Percentiles rank a stretch among this genome's conserved stretches.
Evolutionary conservation across 2,797 vertebrate species (phyloP).

Genomic region (Carapus acus): DNA sequence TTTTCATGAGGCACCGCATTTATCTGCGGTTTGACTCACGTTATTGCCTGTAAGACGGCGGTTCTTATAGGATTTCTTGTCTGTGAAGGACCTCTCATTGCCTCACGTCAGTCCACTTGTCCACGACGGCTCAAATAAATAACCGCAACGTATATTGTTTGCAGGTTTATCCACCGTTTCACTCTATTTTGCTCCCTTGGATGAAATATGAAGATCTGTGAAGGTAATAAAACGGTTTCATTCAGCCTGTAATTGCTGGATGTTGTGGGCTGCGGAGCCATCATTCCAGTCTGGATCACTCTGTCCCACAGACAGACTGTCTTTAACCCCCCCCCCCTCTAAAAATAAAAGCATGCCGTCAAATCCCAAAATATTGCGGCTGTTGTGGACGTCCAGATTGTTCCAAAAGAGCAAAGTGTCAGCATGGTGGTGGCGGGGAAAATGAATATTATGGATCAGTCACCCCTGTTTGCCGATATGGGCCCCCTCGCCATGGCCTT

Average conservation of each 20-base stretch:
- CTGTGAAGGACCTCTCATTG: not conserved
- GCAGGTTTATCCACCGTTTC: no score
- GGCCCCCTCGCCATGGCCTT: slow-evolving; percentile 15
- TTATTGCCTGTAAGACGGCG: slow-evolving; percentile 2
- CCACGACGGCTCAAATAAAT: no score
- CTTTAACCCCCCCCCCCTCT: not conserved
- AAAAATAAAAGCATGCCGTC: slow-evolving; percentile 2
- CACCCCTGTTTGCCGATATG: slow-evolving; percentile 18
- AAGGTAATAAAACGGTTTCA: no score
- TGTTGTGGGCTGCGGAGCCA: slow-evolving; percentile 4
- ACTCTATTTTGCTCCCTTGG: no score
- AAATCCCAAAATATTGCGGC: not conserved
- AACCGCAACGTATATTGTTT: no score
- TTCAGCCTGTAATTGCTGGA: not conserved
- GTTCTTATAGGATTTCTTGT: not conserved
- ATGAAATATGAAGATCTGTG: no score
- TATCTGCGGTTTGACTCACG: slow-evolving; percentile 4
- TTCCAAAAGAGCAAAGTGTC: not conserved
- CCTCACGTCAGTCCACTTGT: not conserved
- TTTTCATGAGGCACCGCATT: slow-evolving; percentile 1
- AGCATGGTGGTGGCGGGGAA: slow-evolving; percentile 2
- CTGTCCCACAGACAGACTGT: not conserved
- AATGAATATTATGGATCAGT: slow-evolving; percentile 21
- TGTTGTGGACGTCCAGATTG: not conserved
- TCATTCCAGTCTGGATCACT: not conserved